Percentiles rank a stretch among this genome's conserved stretches.
phyloP scores from a whole-genome alignment of 2,888 invertebrate genomes.

The Toxonevra muliebris region DNA sequence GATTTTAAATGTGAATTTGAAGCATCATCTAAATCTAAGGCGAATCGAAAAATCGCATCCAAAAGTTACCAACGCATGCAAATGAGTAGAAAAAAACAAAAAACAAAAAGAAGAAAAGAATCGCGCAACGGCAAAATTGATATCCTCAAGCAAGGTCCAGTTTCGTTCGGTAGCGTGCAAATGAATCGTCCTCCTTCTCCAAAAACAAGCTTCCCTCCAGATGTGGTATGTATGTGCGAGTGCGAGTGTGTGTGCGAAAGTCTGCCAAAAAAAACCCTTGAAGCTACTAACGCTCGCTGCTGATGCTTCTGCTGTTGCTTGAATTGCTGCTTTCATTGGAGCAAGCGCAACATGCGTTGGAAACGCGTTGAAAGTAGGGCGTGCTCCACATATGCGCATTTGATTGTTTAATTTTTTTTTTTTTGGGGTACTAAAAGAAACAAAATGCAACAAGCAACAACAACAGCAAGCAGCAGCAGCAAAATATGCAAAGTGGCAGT shows the following conservation, averaged over 20 bases:
- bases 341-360: constrained; percentile 11
- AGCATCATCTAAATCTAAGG: background rate
- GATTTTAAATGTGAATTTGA: constrained; percentile 60
- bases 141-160: constrained; percentile 24
- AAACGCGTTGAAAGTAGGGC: constrained; percentile 61
- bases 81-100: background rate
- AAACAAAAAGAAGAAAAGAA: constrained; percentile 24
- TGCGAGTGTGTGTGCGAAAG: constrained; percentile 20
- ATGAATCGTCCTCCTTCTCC: constrained; percentile 16
- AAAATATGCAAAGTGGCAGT: constrained; percentile 59
- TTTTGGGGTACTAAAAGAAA: constrained; percentile 6
- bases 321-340: background rate
- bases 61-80: background rate
- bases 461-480: constrained; percentile 15
- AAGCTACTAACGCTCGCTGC: background rate
- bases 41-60: constrained; percentile 7
- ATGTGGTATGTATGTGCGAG: constrained; percentile 6
- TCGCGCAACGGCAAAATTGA: constrained; percentile 13
- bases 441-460: constrained; percentile 1
- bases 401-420: constrained; percentile 2
- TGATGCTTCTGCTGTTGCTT: constrained; percentile 1
- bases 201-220: background rate
- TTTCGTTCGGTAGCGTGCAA: constrained; percentile 24
- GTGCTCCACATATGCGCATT: constrained; percentile 52
- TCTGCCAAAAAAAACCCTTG: constrained; percentile 3